These are phyloP conservation scores for Pitangus sulphuratus DNA, from an alignment of 2,797 vertebrate species.

Conservation along the genomic window DNA sequence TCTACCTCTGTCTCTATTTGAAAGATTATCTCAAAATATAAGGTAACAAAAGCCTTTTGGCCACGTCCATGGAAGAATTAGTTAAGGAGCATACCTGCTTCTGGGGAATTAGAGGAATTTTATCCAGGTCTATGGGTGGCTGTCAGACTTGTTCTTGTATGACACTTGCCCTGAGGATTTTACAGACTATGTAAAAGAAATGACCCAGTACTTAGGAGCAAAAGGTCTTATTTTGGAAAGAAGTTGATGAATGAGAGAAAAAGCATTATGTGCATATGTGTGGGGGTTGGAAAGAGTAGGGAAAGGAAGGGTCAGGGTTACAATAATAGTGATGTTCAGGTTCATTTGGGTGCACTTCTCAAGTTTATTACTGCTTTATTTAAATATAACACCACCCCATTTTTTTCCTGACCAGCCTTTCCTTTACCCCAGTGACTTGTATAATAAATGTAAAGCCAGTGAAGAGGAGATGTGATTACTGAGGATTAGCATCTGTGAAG, in stretches of 20 bases:
- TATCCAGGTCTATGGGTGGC: neutral
- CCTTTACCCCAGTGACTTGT: neutral
- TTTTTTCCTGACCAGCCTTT: neutral
- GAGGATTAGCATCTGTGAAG: neutral
- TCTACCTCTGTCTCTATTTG: neutral
- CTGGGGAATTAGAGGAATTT: neutral
- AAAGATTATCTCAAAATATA: neutral
- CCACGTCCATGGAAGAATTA: neutral
- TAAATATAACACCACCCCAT: rapidly evolving
- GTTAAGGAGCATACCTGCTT: neutral
- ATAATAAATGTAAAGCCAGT: neutral
- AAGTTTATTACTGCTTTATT: neutral
- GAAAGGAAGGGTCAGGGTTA: neutral
- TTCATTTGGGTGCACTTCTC: neutral
- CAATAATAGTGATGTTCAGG: neutral
- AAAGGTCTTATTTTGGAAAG: neutral
- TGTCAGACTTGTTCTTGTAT: neutral
- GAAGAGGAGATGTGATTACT: neutral
- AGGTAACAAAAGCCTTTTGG: neutral
- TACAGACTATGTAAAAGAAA: neutral
- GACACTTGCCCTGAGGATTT: neutral
- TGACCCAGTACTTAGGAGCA: neutral
- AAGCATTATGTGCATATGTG: rapidly evolving
- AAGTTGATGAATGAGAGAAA: neutral
- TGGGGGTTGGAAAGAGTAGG: neutral